Percentiles rank a stretch among this genome's conserved stretches.
Conservation (phyloP, 2,888 invertebrate genomes). For the Malthinus flaveolus region DNA sequence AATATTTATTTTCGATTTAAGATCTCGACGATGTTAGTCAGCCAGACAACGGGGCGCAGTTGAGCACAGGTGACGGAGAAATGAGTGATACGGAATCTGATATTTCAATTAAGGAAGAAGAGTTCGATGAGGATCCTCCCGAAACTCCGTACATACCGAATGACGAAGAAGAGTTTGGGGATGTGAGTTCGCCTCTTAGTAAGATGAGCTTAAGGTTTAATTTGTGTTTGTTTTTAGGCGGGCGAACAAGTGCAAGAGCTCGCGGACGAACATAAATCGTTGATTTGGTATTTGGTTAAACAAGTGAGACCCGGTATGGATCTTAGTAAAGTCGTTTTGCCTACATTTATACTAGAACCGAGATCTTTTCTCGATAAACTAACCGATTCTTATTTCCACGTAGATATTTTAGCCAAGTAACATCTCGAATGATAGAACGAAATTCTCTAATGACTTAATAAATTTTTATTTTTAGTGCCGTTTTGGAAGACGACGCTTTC, state of each 20-base stretch:
- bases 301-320: constrained; percentile 97
- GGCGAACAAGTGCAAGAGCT: constrained; percentile 90
- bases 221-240: constrained; percentile 59
- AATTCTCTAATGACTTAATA: background rate
- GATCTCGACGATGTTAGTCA: constrained; percentile 75
- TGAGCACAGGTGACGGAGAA: constrained; percentile 57
- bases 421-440: background rate
- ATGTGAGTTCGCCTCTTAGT: constrained; percentile 51
- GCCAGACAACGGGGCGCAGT: constrained; percentile 63
- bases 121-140: constrained; percentile 55
- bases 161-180: constrained; percentile 64
- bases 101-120: constrained; percentile 60
- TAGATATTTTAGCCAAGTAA: constrained; percentile 84
- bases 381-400: constrained; percentile 92
- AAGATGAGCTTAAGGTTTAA: background rate
- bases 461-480: constrained; percentile 76
- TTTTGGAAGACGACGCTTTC: constrained; percentile 83
- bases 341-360: constrained; percentile 93
- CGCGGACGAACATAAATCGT: constrained; percentile 91
- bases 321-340: constrained; percentile 87
- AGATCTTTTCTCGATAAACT: constrained; percentile 92
- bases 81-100: constrained; percentile 68
- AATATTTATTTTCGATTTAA: constrained; percentile 42
- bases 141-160: constrained; percentile 65
- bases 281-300: constrained; percentile 93